These are phyloP conservation scores for Microcebus jonahi DNA, from an alignment of 2,113 vertebrate species.

Conservation along the genomic window DNA sequence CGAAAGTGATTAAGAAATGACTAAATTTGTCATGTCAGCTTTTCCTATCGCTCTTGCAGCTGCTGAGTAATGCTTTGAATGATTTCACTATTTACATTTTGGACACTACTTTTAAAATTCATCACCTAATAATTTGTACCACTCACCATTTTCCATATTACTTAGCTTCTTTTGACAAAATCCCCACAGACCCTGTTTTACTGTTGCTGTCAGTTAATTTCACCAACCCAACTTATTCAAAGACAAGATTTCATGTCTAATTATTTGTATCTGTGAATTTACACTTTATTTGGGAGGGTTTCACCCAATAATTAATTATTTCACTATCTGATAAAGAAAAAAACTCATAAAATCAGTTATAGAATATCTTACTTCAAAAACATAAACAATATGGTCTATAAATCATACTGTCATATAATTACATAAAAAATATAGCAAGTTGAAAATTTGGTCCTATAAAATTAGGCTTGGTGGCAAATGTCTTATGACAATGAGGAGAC, in stretches of 20 bases:
- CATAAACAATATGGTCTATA: not conserved
- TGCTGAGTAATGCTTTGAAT: conserved; percentile 88
- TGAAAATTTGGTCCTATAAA: conserved; percentile 41
- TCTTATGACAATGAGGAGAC: not conserved
- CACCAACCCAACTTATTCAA: conserved; percentile 55
- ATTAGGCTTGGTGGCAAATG: conserved; percentile 17
- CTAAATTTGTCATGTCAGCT: conserved; percentile 86
- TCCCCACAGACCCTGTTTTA: conserved; percentile 66
- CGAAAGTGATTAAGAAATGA: conserved; percentile 86
- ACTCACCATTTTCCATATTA: conserved; percentile 81
- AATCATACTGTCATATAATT: conserved; percentile 20
- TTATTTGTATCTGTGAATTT: conserved; percentile 50
- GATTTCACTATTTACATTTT: conserved; percentile 85
- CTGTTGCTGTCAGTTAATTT: conserved; percentile 65
- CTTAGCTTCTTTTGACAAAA: conserved; percentile 82
- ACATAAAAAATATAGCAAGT: conserved; percentile 13
- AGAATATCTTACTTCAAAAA: conserved; percentile 29
- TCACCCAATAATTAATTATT: not conserved
- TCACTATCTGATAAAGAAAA: not conserved
- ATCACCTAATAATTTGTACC: conserved; percentile 85
- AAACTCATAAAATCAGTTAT: conserved; percentile 33
- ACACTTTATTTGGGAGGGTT: conserved; percentile 48
- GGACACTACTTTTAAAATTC: conserved; percentile 86
- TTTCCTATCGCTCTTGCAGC: conserved; percentile 84
- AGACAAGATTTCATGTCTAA: conserved; percentile 63